A percentile compares a stretch with the other conserved stretches of the same genome.
These are phyloP conservation scores for Hyposoter didymator DNA, from an alignment of 2,888 invertebrate genomes.

Conservation along the genomic window DNA sequence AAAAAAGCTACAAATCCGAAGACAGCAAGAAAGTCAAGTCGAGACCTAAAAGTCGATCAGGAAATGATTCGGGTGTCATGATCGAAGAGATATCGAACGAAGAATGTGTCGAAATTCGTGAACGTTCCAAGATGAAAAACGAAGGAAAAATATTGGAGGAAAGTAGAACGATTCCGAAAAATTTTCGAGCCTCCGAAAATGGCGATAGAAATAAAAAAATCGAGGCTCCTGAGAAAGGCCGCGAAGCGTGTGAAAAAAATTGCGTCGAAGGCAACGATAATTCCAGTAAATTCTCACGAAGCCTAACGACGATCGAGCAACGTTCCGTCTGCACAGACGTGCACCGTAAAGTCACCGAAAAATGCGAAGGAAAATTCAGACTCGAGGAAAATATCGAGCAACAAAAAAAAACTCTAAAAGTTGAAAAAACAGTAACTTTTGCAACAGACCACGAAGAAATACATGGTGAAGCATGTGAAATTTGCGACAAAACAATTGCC, in stretches of 20 bases:
- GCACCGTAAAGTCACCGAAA: neutral
- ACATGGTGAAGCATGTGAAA: neutral
- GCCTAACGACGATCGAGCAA: neutral
- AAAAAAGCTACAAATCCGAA: neutral
- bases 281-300: neutral
- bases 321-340: neutral
- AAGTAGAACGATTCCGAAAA: neutral
- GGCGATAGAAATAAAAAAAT: neutral
- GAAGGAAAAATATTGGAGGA: neutral
- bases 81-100: conserved; percentile 64
- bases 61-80: neutral
- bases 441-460: neutral
- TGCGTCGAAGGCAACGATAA: neutral
- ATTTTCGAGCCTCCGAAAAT: neutral
- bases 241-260: neutral
- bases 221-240: neutral
- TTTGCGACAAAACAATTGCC: neutral
- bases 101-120: neutral
- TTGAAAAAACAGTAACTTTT: neutral
- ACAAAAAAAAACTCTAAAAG: neutral
- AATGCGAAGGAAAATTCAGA: neutral
- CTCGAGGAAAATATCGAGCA: neutral
- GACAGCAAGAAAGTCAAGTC: neutral
- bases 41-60: neutral
- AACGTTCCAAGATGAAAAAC: neutral